These are phyloP conservation scores for Acanthochromis polyacanthus DNA, from an alignment of 2,113 vertebrate genomes.

Conservation along the genomic window DNA sequence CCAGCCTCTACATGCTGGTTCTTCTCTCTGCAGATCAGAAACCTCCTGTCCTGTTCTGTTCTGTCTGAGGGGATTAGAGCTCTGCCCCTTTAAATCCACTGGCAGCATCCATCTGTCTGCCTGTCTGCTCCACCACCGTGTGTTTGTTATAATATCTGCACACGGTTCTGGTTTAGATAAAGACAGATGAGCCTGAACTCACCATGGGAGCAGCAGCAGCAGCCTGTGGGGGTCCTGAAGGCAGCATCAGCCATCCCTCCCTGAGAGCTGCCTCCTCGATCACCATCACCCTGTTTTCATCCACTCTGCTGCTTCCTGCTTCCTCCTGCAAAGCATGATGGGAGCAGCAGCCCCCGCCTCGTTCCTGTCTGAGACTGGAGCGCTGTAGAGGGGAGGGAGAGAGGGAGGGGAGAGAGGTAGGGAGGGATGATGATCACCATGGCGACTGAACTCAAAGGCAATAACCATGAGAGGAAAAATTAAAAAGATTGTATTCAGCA, in stretches of 20 bases:
- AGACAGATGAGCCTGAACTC: conserved; percentile 45
- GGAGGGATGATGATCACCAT: conserved; percentile 53
- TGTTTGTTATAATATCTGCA: background rate
- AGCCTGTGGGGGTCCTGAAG: conserved; percentile 15
- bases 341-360: conserved; percentile 42
- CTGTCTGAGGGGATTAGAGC: conserved; percentile 35
- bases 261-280: conserved; percentile 29
- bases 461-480: too few relatives aligned
- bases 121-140: background rate
- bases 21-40: background rate
- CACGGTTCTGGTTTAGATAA: background rate
- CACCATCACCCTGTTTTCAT: conserved; percentile 40
- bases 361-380: conserved; percentile 15
- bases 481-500: too few relatives aligned
- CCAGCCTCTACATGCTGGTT: background rate
- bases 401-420: conserved; percentile 6
- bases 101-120: conserved; percentile 48
- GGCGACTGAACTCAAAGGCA: conserved; percentile 47
- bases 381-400: conserved; percentile 4
- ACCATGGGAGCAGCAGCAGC: conserved; percentile 54
- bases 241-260: conserved; percentile 57
- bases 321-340: conserved; percentile 78
- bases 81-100: conserved; percentile 70
- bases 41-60: background rate
- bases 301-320: conserved; percentile 62